These are phyloP conservation scores for Heteromyza rotundicornis DNA, from an alignment of 2,888 invertebrate genomes.

Conservation along the genomic window DNA sequence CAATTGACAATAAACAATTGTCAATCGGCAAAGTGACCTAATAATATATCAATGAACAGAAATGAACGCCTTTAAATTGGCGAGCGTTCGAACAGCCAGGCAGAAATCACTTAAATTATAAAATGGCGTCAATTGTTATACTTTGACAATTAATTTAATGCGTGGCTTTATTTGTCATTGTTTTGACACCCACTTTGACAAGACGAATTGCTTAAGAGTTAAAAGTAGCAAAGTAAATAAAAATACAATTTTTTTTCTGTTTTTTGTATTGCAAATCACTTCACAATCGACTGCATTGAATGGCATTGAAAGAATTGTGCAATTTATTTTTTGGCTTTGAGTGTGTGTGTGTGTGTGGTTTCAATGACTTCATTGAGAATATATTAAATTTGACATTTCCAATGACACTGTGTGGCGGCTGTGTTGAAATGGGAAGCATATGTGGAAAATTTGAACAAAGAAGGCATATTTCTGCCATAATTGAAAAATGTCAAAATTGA, in stretches of 20 bases:
- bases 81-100: not conserved
- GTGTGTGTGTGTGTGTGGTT: too few species aligned
- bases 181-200: conserved; percentile 42
- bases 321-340: not conserved
- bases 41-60: not conserved
- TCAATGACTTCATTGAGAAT: too few species aligned
- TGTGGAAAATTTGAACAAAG: conserved; percentile 16
- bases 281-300: not conserved
- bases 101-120: not conserved
- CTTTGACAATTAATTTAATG: conserved; percentile 2
- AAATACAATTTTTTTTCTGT: too few species aligned
- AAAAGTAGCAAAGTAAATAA: not conserved
- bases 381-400: too few species aligned
- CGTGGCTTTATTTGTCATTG: conserved; percentile 38
- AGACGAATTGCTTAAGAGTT: not conserved
- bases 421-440: too few species aligned
- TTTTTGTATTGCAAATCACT: too few species aligned
- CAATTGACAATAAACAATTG: conserved; percentile 11
- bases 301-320: not conserved
- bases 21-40: not conserved
- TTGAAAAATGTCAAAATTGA: too few species aligned
- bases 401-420: too few species aligned
- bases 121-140: conserved; percentile 1
- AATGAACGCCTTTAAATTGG: conserved; percentile 5
- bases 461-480: too few species aligned